phyloP scores from a whole-genome alignment of 2,113 vertebrate species.

The Daubentonia madagascariensis region DNA sequence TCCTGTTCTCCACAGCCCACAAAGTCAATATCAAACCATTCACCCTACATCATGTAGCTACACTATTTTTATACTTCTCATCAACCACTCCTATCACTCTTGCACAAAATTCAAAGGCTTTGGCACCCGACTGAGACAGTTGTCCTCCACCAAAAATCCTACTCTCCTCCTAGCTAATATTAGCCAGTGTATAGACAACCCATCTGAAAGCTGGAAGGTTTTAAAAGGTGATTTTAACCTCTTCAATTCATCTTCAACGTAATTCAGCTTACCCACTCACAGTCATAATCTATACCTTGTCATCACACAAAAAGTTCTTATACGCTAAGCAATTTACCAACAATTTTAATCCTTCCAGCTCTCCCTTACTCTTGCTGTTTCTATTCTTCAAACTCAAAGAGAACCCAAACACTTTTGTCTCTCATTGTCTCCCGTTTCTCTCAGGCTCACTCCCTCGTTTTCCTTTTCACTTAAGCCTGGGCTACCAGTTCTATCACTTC shows the following conservation, averaged over 20 bases:
- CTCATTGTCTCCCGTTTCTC: background rate
- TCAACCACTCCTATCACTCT: background rate
- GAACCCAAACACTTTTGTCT: background rate
- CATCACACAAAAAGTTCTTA: background rate
- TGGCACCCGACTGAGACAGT: background rate
- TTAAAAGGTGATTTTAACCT: background rate
- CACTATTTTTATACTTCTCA: background rate
- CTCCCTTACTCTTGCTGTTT: background rate
- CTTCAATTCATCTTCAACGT: background rate
- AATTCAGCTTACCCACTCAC: background rate
- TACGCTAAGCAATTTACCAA: background rate
- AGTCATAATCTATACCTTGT: background rate
- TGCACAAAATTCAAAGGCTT: background rate
- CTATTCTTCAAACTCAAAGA: background rate
- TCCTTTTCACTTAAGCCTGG: background rate
- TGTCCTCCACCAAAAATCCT: background rate
- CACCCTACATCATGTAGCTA: background rate
- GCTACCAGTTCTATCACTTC: background rate
- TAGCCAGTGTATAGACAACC: background rate
- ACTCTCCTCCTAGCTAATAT: background rate
- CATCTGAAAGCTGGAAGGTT: background rate
- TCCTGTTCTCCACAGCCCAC: background rate
- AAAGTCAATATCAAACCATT: background rate
- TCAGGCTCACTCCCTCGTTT: background rate
- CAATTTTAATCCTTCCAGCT: background rate